Evolutionary conservation across 2,888 invertebrate species (phyloP).

Genomic region (Dione juno): DNA sequence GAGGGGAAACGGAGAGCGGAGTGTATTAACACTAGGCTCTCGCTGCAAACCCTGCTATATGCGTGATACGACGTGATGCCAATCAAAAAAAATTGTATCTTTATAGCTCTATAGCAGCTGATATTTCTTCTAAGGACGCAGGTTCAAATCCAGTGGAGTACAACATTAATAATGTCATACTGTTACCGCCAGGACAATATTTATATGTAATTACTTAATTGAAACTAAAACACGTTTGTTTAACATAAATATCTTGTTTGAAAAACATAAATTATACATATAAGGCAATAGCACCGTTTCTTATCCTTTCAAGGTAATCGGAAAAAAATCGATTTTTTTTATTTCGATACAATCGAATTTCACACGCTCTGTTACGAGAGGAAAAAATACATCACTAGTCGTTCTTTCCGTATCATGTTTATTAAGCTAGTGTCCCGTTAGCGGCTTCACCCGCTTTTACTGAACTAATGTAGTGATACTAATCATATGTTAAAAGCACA

Average conservation of each 20-base stretch:
- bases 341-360: background rate
- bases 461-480: too few relatives aligned
- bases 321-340: background rate
- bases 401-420: background rate
- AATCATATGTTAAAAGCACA: background rate
- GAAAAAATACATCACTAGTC: background rate
- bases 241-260: constrained; percentile 26
- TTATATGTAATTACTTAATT: constrained; percentile 12
- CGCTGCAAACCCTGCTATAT: too few relatives aligned
- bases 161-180: too few relatives aligned
- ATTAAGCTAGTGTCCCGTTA: too few relatives aligned
- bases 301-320: background rate
- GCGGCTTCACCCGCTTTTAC: too few relatives aligned
- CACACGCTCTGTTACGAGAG: background rate
- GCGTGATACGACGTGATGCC: too few relatives aligned
- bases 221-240: constrained; percentile 6
- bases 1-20: background rate
- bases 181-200: background rate
- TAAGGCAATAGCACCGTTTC: constrained; percentile 10
- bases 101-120: too few relatives aligned
- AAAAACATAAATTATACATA: constrained; percentile 13
- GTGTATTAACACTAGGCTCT: background rate
- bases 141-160: too few relatives aligned
- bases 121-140: too few relatives aligned
- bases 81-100: too few relatives aligned